Base-by-base conservation (phyloP, 2,888 invertebrate species). In the Hydrotaea diabolus region DNA sequence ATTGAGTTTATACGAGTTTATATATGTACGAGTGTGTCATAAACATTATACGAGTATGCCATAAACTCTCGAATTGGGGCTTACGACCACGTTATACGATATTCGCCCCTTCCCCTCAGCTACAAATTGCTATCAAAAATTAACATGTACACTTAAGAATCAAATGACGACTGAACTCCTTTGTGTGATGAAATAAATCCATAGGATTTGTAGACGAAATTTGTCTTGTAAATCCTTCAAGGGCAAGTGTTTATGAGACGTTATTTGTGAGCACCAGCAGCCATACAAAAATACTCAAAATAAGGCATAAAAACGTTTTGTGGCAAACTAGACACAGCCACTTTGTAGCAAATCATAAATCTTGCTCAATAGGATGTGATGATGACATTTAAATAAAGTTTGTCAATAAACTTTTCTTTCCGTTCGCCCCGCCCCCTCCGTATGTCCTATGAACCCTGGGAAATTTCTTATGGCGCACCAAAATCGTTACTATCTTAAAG, bases 351-450 rank as follows among this genome's bases (percentile, higher is more conserved):
- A 39, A 66, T 66, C 66, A 66, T 66, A 66, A 43, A 66, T 66
- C 66, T 66, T 43, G 8, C 17, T 17, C 66, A 43, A 66, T 66
- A 66, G 66, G 66, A 66, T 66, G 66, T 66, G 66, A 17, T 66
- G 66, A 66, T 66, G 66, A 66, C 66, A 66, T 66, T 66, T 66
- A 66, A 66, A 66, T 66, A 66, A 66, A 66, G 39, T 66, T 66
- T 66, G 66, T 66, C 66, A 66, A 66, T 66, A 66, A 66, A 66
- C 66, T 64, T 64, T 66, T 36, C 36, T 17, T 36, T 17, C 11
- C n/a, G 1, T 21, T 53, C 21, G 11, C 21, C 55, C 3, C n/a
- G 31, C 39, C 36, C 36, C 17, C 15, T 46, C 46, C 23, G 5
- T 46, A 19, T 43, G 19, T 46, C 39, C 21, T 69, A 43, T 46